Percentiles rank a stretch among this genome's conserved stretches.
These are phyloP conservation scores for Halcyon senegalensis DNA, from an alignment of 2,113 vertebrate species.

Conservation along the genomic window DNA sequence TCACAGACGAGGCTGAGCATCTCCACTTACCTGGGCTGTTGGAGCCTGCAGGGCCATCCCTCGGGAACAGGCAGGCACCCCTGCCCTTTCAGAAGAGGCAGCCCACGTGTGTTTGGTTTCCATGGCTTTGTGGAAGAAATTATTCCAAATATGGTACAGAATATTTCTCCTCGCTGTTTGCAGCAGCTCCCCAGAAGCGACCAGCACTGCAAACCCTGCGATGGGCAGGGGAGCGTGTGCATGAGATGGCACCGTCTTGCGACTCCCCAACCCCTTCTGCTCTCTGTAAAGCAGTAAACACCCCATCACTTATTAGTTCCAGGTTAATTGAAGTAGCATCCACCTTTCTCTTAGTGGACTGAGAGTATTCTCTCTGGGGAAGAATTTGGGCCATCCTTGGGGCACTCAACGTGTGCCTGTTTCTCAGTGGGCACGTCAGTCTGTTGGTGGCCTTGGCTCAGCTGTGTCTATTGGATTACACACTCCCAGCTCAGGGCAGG, in stretches of 20 bases:
- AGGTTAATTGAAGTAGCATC: neutral
- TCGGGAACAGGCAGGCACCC: too few species aligned
- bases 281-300: too few species aligned
- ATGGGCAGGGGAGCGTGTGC: neutral
- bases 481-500: neutral
- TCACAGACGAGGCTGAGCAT: neutral
- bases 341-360: neutral
- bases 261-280: neutral
- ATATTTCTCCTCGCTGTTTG: neutral
- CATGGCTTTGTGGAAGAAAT: neutral
- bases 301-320: fast-evolving
- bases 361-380: neutral
- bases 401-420: neutral
- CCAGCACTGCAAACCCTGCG: too few species aligned
- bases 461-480: conserved; percentile 4
- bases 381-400: neutral
- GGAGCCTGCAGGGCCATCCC: neutral
- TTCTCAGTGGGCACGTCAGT: neutral
- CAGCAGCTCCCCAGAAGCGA: neutral
- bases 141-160: neutral
- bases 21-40: neutral
- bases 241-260: neutral
- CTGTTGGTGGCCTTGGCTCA: conserved; percentile 7
- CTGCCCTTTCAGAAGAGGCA: neutral
- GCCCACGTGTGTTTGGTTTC: neutral